A percentile compares a stretch with the other conserved stretches of the same genome.
Evolutionary conservation across 2,888 invertebrate genomes (phyloP).

Genomic region (Acleris holmiana): DNA sequence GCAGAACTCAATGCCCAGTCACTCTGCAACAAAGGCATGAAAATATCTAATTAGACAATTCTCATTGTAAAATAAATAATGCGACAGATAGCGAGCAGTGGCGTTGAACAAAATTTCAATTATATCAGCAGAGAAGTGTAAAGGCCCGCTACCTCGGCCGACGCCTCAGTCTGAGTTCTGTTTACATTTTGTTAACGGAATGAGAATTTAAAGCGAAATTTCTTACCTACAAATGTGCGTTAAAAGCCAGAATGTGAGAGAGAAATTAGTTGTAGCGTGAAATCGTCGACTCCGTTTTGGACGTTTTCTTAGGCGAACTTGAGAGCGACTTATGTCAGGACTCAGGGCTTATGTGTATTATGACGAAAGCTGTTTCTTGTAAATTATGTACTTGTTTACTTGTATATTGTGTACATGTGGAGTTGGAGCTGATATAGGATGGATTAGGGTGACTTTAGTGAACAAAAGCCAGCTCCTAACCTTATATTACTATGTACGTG

Average conservation of each 20-base stretch:
- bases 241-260: constrained; percentile 57
- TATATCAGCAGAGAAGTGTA: constrained; percentile 61
- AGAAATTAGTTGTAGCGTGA: constrained; percentile 58
- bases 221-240: constrained; percentile 72
- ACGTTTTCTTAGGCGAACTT: constrained; percentile 34
- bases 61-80: constrained; percentile 57
- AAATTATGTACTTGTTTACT: constrained; percentile 11
- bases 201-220: constrained; percentile 77
- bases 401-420: background rate
- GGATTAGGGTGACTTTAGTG: constrained; percentile 2
- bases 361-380: constrained; percentile 21
- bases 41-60: constrained; percentile 62
- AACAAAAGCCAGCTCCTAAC: background rate
- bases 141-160: constrained; percentile 55
- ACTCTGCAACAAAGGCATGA: constrained; percentile 44
- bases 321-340: constrained; percentile 30
- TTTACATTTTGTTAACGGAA: constrained; percentile 79
- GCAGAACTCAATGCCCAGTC: background rate
- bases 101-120: constrained; percentile 74
- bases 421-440: constrained; percentile 5
- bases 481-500: background rate
- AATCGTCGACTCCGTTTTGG: constrained; percentile 51
- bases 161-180: constrained; percentile 61
- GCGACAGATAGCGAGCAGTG: constrained; percentile 59
- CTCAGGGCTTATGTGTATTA: constrained; percentile 26